phyloP scores from a whole-genome alignment of 2,113 vertebrate genomes.

The Ploceus nigricollis region DNA sequence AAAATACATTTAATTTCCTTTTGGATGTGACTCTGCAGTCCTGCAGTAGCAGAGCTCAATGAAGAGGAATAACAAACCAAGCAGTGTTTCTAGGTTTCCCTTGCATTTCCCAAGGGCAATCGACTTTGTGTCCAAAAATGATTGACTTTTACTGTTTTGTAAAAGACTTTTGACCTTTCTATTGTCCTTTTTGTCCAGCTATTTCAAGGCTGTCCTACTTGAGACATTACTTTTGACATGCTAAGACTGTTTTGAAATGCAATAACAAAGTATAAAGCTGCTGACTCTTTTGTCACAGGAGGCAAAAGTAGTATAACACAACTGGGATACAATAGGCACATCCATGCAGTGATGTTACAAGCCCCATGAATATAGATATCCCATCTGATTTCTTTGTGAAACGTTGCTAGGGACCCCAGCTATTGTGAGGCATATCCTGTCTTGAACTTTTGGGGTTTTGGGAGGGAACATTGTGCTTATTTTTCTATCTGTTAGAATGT shows the following conservation, averaged over 20 bases:
- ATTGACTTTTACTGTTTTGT: conserved; percentile 21
- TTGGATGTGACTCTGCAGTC: neutral
- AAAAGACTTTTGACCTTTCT: conserved; percentile 33
- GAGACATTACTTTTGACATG: conserved; percentile 16
- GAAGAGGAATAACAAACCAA: conserved; percentile 15
- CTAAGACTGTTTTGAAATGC: neutral
- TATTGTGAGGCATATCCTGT: neutral
- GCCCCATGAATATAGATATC: neutral
- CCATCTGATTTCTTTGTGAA: neutral
- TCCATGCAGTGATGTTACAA: neutral
- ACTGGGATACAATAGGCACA: neutral
- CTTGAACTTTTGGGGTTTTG: neutral
- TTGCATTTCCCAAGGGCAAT: conserved; percentile 14
- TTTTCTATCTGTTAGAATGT: neutral
- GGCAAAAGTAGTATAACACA: neutral
- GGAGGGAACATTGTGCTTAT: neutral
- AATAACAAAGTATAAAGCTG: neutral
- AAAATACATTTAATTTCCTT: conserved; percentile 5
- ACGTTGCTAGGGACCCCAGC: neutral
- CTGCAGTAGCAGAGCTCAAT: neutral
- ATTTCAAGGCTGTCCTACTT: neutral
- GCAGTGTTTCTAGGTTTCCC: neutral
- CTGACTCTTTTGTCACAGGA: neutral
- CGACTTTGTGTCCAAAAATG: conserved; percentile 23
- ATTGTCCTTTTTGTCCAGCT: neutral